phyloP scores from a whole-genome alignment of 1,140 invertebrate species.

The Ladona fulva region DNA sequence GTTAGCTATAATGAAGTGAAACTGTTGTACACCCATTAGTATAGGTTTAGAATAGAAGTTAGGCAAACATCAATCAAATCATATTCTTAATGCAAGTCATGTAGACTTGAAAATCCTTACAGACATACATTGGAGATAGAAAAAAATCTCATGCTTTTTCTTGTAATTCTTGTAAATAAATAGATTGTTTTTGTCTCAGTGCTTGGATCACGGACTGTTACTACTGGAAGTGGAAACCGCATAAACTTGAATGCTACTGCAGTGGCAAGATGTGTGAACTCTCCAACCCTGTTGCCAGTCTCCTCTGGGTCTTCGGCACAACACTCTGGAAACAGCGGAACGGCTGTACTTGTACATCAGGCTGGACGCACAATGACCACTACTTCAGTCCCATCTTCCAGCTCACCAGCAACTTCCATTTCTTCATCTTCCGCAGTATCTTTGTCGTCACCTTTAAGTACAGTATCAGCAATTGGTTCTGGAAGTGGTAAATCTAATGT shows the following conservation, averaged over 20 bases:
- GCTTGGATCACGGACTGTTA: neutral
- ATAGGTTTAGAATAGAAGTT: too few species aligned
- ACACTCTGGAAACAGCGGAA: neutral
- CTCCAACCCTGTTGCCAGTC: neutral
- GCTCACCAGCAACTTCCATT: neutral
- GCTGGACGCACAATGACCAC: constrained; percentile 12
- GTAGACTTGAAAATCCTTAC: too few species aligned
- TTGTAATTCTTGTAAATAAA: too few species aligned
- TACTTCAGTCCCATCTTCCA: neutral
- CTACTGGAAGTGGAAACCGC: neutral
- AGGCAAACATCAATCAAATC: too few species aligned
- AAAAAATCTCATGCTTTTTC: too few species aligned
- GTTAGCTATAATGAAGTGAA: too few species aligned
- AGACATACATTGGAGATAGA: too few species aligned
- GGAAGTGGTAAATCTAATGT: constrained; percentile 30
- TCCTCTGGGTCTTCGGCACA: neutral
- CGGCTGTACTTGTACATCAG: neutral
- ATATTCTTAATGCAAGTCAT: too few species aligned
- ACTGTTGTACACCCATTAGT: too few species aligned
- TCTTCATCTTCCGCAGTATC: neutral
- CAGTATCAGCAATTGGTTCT: neutral
- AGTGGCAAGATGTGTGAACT: neutral
- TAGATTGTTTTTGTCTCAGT: neutral
- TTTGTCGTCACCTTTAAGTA: constrained; percentile 12
- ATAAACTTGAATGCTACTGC: neutral